Conservation (phyloP, 2,797 vertebrate genomes). For the Gobionotothen gibberifrons region DNA sequence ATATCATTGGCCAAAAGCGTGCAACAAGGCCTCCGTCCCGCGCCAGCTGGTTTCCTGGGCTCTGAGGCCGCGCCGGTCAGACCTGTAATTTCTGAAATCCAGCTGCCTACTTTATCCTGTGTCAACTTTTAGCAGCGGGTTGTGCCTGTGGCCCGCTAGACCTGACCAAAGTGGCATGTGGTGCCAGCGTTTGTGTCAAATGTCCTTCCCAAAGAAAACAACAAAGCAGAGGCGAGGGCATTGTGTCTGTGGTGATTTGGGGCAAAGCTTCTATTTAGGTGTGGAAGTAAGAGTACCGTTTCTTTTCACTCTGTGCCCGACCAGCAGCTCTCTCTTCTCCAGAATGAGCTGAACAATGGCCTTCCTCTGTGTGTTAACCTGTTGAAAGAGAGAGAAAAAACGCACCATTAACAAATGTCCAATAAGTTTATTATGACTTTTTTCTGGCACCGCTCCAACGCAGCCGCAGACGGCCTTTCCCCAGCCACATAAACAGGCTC, state of each 20-base stretch:
- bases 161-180: constrained; percentile 79
- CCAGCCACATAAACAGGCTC: constrained; percentile 74
- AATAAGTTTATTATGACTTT: constrained; percentile 60
- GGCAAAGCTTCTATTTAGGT: constrained; percentile 1
- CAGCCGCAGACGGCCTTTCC: constrained; percentile 64
- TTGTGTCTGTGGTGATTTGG: constrained; percentile 64
- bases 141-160: constrained; percentile 71
- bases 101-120: constrained; percentile 86
- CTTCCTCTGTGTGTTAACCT: constrained; percentile 88
- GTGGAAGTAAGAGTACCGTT: constrained; percentile 70
- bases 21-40: constrained; percentile 67
- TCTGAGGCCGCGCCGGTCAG: constrained; percentile 74
- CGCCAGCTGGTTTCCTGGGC: constrained; percentile 82
- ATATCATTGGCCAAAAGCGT: constrained; percentile 73
- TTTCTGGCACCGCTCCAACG: constrained; percentile 57
- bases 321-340: constrained; percentile 86
- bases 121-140: constrained; percentile 86
- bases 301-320: constrained; percentile 84
- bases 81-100: constrained; percentile 86
- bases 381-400: constrained; percentile 39
- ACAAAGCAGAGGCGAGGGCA: constrained; percentile 49
- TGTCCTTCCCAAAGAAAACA: constrained; percentile 65
- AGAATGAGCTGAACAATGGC: constrained; percentile 87
- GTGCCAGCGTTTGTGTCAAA: constrained; percentile 74
- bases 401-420: constrained; percentile 55